Conservation (phyloP, 2,113 vertebrate species). For the Ailurus styani region DNA sequence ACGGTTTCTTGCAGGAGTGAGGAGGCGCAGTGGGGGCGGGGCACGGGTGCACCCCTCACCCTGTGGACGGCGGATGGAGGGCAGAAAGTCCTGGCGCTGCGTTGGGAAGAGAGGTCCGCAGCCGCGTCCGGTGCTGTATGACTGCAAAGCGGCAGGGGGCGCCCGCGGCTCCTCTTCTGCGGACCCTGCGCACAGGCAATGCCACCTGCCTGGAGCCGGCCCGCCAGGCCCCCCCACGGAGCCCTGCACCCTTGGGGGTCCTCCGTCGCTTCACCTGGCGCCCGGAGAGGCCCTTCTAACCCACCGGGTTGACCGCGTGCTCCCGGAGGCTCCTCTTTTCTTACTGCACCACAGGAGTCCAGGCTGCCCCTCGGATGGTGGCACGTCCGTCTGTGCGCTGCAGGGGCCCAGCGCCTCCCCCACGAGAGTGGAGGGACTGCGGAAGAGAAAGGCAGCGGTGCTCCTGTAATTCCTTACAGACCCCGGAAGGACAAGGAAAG, state of each 20-base stretch:
- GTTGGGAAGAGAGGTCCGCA: neutral
- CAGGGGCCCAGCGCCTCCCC: neutral
- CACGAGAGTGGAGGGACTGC: fast-evolving
- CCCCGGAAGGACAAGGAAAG: neutral
- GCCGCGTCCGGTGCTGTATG: neutral
- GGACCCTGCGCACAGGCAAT: fast-evolving
- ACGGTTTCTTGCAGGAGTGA: neutral
- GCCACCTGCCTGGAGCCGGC: neutral
- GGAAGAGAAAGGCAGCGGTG: neutral
- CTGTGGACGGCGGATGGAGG: neutral
- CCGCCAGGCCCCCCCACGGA: fast-evolving
- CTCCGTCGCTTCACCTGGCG: too few relatives aligned
- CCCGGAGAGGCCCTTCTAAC: neutral
- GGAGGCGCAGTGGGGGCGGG: neutral
- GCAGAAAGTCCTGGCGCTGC: neutral
- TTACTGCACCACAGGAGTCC: neutral
- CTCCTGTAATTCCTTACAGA: neutral
- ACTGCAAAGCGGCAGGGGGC: neutral
- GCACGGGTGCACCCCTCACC: fast-evolving
- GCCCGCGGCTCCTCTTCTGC: neutral
- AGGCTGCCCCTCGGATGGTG: neutral
- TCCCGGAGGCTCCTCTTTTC: neutral
- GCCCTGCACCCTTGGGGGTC: neutral
- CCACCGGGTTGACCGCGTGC: fast-evolving
- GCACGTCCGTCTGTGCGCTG: neutral